A percentile compares a stretch with the other conserved stretches of the same genome.
phyloP scores from a whole-genome alignment of 2,888 invertebrate species.

The Cephonodes hylas region DNA sequence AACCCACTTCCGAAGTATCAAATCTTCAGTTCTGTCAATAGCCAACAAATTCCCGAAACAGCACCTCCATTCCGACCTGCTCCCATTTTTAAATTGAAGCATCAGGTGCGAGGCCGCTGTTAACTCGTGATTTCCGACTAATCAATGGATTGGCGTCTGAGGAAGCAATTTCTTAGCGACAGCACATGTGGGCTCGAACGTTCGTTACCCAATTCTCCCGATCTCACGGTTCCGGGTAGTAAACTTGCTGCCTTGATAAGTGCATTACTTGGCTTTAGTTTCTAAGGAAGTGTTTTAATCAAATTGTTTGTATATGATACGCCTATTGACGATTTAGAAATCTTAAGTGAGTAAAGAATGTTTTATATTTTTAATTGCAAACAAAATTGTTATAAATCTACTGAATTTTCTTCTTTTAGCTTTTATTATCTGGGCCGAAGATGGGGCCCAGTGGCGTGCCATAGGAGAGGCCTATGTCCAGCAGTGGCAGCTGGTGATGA shows the following conservation, averaged over 20 bases:
- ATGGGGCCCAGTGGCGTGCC: no score
- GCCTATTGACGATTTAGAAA: no score
- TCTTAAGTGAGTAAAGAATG: no score
- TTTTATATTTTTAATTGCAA: no score
- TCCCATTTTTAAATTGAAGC: constrained; percentile 45
- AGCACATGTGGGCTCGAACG: constrained; percentile 19
- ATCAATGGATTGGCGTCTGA: constrained; percentile 59
- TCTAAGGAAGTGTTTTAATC: no score
- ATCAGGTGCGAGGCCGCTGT: constrained; percentile 52
- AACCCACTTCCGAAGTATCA: not conserved
- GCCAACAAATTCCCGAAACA: not conserved
- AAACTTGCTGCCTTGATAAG: constrained; percentile 8
- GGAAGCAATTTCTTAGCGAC: constrained; percentile 70
- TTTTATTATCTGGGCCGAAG: no score
- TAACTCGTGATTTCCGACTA: constrained; percentile 65
- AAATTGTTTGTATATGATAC: no score
- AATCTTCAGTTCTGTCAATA: not conserved
- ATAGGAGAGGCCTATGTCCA: no score
- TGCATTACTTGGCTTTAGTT: no score
- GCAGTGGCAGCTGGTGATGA: no score
- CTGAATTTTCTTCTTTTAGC: no score
- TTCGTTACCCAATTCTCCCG: constrained; percentile 10
- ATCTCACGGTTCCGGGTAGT: constrained; percentile 12
- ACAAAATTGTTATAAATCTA: no score
- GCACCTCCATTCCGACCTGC: not conserved